Evolutionary conservation across 2,113 vertebrate genomes (phyloP).

Genomic region (Antigone vipio): DNA sequence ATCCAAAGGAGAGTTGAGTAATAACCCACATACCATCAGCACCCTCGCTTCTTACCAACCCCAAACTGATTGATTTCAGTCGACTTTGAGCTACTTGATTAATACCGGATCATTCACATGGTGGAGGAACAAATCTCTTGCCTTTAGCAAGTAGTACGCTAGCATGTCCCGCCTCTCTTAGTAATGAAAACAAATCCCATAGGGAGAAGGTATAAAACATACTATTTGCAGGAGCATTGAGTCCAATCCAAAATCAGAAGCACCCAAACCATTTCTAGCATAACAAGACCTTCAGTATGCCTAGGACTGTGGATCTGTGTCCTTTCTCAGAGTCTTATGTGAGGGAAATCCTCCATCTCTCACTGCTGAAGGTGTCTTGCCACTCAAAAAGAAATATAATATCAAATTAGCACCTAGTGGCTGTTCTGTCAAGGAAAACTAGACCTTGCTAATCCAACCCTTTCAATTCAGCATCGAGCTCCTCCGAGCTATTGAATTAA

Average conservation of each 20-base stretch:
- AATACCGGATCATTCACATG: not conserved
- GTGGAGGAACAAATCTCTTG: not conserved
- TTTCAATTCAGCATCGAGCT: not conserved
- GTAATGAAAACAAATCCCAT: not conserved
- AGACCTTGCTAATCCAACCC: not conserved
- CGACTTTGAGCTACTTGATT: not conserved
- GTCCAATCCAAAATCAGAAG: not conserved
- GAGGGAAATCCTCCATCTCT: not conserved
- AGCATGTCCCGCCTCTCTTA: not conserved
- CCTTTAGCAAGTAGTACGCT: not conserved
- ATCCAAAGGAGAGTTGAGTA: not conserved
- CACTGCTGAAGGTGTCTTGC: not conserved
- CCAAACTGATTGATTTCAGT: not conserved
- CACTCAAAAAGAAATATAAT: not conserved
- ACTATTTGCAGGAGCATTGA: not conserved
- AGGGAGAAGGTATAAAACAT: not conserved
- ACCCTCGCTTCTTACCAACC: not conserved
- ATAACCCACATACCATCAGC: not conserved
- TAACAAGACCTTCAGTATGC: not conserved
- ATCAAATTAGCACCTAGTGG: not conserved
- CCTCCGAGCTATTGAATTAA: not conserved
- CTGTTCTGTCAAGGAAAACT: not conserved
- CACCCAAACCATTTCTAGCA: not conserved
- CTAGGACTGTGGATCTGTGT: not conserved
- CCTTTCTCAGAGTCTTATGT: not conserved